These are phyloP conservation scores for Diarsia dahlii DNA, from an alignment of 2,888 invertebrate species.

Conservation along the genomic window DNA sequence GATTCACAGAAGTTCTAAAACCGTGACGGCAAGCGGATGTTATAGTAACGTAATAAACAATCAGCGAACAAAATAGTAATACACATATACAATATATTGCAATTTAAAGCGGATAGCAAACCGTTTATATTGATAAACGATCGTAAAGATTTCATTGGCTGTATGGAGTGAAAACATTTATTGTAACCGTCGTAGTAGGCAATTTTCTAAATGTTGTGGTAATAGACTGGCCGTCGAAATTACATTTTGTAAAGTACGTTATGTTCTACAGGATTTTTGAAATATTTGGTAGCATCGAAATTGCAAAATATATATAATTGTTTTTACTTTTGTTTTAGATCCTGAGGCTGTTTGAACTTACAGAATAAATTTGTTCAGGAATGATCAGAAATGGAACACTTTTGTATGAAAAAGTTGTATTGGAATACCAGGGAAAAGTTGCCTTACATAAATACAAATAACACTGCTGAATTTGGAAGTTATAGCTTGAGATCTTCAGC, in stretches of 20 bases:
- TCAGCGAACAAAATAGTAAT: slow-evolving; percentile 34
- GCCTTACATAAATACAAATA: too few species aligned
- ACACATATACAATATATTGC: slow-evolving; percentile 33
- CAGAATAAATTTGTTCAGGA: too few species aligned
- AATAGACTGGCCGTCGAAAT: neutral
- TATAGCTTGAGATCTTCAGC: too few species aligned
- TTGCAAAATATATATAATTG: slow-evolving; percentile 4
- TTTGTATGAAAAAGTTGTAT: too few species aligned
- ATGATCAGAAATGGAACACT: too few species aligned
- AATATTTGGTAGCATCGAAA: slow-evolving; percentile 16
- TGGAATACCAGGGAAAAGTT: too few species aligned
- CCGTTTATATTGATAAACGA: slow-evolving; percentile 30
- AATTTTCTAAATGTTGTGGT: slow-evolving; percentile 3
- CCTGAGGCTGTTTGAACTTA: neutral
- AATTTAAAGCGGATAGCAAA: slow-evolving; percentile 53
- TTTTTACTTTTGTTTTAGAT: neutral
- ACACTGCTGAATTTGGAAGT: too few species aligned
- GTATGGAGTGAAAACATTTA: slow-evolving; percentile 26
- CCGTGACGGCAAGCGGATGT: slow-evolving; percentile 57
- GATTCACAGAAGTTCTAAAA: slow-evolving; percentile 47
- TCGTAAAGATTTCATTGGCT: slow-evolving; percentile 34
- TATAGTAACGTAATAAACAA: slow-evolving; percentile 48
- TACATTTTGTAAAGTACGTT: neutral
- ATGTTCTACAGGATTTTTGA: neutral
- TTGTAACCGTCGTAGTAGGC: too few species aligned